Evolutionary conservation across 2,113 vertebrate genomes (phyloP).

Genomic region (Platysternon megacephalum): DNA sequence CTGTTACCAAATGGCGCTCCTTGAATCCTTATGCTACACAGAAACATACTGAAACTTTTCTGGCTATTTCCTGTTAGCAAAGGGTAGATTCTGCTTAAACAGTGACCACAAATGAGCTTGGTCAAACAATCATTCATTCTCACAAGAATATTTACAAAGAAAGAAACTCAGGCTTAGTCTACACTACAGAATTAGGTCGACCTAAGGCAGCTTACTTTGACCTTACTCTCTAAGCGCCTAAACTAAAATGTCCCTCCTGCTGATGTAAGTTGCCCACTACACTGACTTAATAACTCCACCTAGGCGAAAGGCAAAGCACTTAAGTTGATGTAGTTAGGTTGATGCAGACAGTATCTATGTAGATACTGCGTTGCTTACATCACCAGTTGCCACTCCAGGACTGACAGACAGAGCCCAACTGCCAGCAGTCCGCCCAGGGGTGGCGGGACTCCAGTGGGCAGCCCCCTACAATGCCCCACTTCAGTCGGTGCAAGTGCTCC

Average conservation of each 20-base stretch:
- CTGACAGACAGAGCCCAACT: background rate
- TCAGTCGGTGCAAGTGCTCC: background rate
- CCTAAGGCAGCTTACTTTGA: background rate
- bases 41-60: background rate
- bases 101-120: background rate
- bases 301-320: background rate
- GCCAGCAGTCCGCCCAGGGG: background rate
- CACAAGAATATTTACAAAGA: conserved; percentile 16
- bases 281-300: background rate
- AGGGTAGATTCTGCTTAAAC: background rate
- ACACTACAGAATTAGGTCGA: background rate
- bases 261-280: background rate
- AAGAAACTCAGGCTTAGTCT: background rate
- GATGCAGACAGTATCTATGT: background rate
- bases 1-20: background rate
- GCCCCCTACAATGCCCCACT: background rate
- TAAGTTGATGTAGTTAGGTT: background rate
- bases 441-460: too few species aligned
- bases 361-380: background rate
- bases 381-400: background rate
- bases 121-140: background rate
- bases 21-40: background rate
- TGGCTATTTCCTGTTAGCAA: background rate
- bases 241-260: background rate
- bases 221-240: background rate